Percentiles rank a stretch among this genome's conserved stretches.
phyloP scores from a whole-genome alignment of 2,797 vertebrate species.

The Muscicapa comitata region DNA sequence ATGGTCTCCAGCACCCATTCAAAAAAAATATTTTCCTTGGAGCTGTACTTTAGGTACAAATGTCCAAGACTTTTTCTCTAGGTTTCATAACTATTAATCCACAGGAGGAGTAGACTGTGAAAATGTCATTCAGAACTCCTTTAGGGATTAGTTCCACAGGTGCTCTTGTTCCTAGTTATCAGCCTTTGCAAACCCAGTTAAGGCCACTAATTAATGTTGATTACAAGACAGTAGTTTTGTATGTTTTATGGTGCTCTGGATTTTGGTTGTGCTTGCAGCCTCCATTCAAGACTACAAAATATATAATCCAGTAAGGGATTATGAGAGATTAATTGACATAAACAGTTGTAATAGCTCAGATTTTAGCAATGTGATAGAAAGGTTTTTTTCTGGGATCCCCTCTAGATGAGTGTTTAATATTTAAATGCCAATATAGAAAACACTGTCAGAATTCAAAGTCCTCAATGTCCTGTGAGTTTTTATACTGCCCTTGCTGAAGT shows the following conservation, averaged over 20 bases:
- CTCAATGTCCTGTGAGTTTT: background rate
- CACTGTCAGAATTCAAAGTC: background rate
- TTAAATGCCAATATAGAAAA: background rate
- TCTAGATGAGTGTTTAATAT: background rate
- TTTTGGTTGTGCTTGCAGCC: background rate
- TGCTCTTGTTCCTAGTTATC: background rate
- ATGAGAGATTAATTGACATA: background rate
- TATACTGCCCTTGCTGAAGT: rapidly evolving
- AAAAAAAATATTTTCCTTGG: background rate
- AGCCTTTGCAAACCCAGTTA: background rate
- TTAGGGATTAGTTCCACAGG: background rate
- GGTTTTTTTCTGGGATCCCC: background rate
- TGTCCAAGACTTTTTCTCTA: background rate
- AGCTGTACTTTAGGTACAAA: background rate
- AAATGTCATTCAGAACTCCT: background rate
- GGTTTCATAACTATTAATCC: background rate
- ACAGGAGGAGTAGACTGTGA: rapidly evolving
- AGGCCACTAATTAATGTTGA: background rate
- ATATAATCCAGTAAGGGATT: background rate
- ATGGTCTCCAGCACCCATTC: background rate
- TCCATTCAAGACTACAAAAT: background rate
- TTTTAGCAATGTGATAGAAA: background rate
- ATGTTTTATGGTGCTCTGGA: background rate
- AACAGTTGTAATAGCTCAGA: background rate
- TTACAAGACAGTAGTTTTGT: background rate